Conservation (phyloP, 2,888 invertebrate genomes). For the Athetis lepigone region DNA sequence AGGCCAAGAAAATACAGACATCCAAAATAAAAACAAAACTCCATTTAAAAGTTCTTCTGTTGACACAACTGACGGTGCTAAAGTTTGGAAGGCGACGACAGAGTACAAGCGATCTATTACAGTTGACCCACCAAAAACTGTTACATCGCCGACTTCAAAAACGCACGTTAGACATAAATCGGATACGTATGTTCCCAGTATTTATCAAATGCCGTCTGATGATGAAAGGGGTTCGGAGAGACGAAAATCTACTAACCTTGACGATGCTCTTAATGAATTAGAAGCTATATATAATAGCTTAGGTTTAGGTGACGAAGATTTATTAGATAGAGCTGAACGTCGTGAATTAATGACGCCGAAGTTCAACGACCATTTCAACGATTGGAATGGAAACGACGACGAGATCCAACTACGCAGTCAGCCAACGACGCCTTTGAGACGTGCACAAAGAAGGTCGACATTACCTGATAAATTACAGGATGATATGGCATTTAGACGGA, state of each 20-base stretch:
- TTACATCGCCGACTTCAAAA: conserved; percentile 80
- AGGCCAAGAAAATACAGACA: conserved; percentile 72
- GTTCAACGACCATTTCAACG: conserved; percentile 85
- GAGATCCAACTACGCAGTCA: conserved; percentile 86
- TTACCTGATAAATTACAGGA: conserved; percentile 93
- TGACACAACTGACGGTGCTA: conserved; percentile 83
- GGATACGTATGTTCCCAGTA: conserved; percentile 81
- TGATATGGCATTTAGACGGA: conserved; percentile 95
- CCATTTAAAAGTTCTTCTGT: conserved; percentile 74
- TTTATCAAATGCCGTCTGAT: conserved; percentile 84
- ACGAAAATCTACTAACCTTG: conserved; percentile 94
- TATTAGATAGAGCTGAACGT: conserved; percentile 94
- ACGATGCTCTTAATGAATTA: conserved; percentile 96
- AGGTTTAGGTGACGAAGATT: conserved; percentile 95
- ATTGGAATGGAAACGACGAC: conserved; percentile 89
- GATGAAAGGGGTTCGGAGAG: conserved; percentile 88
- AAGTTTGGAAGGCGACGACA: conserved; percentile 88
- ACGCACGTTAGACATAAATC: conserved; percentile 87
- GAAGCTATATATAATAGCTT: conserved; percentile 98
- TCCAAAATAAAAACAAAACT: conserved; percentile 78
- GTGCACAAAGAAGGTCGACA: conserved; percentile 84
- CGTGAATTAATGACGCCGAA: conserved; percentile 92
- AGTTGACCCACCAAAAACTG: conserved; percentile 78
- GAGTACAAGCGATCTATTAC: conserved; percentile 86
- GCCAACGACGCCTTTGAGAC: conserved; percentile 84